These are phyloP conservation scores for Nannospalax galili DNA, from an alignment of 2,113 vertebrate species.

Conservation along the genomic window DNA sequence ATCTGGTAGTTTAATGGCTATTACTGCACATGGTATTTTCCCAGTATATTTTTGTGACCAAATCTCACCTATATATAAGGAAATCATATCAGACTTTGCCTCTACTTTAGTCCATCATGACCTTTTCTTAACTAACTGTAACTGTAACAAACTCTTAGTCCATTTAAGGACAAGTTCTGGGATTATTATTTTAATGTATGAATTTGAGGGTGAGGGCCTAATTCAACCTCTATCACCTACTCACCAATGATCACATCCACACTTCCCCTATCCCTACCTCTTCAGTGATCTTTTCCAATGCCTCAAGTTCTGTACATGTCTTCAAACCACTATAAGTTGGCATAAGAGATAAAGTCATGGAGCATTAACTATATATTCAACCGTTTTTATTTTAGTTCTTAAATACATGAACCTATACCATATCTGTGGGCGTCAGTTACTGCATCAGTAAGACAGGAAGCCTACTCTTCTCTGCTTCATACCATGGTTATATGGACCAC, in stretches of 20 bases:
- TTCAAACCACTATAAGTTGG: background rate
- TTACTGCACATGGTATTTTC: background rate
- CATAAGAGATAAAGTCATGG: slow-evolving; percentile 1
- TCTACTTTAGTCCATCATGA: background rate
- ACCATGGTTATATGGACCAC: background rate
- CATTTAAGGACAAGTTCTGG: background rate
- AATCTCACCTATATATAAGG: background rate
- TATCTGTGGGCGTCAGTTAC: background rate
- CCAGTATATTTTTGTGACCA: background rate
- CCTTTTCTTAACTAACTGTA: background rate
- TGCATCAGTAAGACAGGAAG: background rate
- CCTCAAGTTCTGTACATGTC: slow-evolving; percentile 11
- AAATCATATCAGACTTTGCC: background rate
- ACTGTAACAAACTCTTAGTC: background rate
- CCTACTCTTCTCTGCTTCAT: background rate
- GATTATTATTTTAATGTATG: background rate
- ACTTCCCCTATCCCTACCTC: background rate
- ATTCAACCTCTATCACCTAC: background rate
- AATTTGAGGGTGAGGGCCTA: background rate
- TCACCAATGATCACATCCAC: background rate
- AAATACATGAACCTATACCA: background rate
- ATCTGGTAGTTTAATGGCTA: background rate
- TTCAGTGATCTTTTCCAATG: background rate
- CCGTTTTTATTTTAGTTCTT: background rate
- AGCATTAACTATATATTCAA: background rate